A percentile compares a stretch with the other conserved stretches of the same genome.
Conservation (phyloP, 2,113 vertebrate species). For the western clawed frog (Xenopus tropicalis) region DNA sequence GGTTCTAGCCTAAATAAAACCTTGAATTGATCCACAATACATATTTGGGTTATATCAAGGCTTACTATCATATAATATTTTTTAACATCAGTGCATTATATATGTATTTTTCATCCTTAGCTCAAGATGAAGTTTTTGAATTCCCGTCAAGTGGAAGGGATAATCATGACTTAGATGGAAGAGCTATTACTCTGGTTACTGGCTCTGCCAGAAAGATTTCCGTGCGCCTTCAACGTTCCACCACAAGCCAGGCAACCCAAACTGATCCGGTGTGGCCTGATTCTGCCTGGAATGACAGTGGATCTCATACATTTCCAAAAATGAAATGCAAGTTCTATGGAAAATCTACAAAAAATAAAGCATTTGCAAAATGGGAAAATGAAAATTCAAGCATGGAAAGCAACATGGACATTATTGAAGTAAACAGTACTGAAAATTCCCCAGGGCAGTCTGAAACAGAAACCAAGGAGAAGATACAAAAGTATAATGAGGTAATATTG, state of each 20-base stretch:
- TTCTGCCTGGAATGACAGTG: slow-evolving; percentile 76
- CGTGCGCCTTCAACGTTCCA: slow-evolving; percentile 84
- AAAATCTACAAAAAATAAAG: slow-evolving; percentile 82
- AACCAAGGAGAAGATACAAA: slow-evolving; percentile 55
- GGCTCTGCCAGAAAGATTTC: slow-evolving; percentile 91
- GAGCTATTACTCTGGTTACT: slow-evolving; percentile 89
- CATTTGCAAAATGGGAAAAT: slow-evolving; percentile 88
- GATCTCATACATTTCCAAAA: slow-evolving; percentile 95
- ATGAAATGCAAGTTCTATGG: slow-evolving; percentile 85
- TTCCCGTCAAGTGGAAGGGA: slow-evolving; percentile 71
- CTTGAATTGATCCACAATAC: no score
- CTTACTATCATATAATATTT: no score
- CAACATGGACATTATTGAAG: slow-evolving; percentile 59
- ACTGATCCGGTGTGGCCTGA: slow-evolving; percentile 88
- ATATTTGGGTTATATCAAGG: no score
- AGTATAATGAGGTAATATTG: slow-evolving; percentile 65
- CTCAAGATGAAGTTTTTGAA: slow-evolving; percentile 87
- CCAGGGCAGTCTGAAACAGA: slow-evolving; percentile 62
- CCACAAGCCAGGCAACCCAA: slow-evolving; percentile 91
- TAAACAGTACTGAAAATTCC: slow-evolving; percentile 49
- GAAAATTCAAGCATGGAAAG: slow-evolving; percentile 62
- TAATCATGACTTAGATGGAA: slow-evolving; percentile 67
- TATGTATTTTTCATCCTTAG: slow-evolving; percentile 58
- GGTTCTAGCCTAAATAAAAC: no score
- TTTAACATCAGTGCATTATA: no score